These are phyloP conservation scores for Trichosurus vulpecula DNA, from an alignment of 2,797 vertebrate species.

Conservation along the genomic window DNA sequence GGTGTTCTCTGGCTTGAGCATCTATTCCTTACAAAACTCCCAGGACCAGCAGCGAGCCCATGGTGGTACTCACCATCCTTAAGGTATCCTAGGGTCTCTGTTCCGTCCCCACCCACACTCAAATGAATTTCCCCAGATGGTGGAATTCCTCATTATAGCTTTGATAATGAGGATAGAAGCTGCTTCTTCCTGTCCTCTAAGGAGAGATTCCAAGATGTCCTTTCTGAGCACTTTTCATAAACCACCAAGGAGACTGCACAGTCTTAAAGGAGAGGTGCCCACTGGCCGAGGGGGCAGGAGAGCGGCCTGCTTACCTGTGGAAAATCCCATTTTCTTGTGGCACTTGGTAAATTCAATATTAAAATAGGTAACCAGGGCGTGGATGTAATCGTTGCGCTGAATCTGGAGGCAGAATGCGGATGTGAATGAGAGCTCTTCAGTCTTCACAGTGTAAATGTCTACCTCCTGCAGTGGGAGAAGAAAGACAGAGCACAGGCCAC, in stretches of 20 bases:
- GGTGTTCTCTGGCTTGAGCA: neutral
- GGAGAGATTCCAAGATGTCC: neutral
- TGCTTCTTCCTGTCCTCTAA: neutral
- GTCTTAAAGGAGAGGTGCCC: neutral
- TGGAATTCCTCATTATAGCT: neutral
- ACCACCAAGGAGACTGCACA: neutral
- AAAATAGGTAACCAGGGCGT: constrained; percentile 98
- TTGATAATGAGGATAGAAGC: neutral
- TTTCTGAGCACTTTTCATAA: neutral
- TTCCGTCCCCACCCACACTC: neutral
- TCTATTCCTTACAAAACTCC: neutral
- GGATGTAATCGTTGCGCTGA: constrained; percentile 97
- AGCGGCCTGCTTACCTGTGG: constrained; percentile 89
- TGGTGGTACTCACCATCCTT: neutral
- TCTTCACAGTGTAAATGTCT: constrained; percentile 97
- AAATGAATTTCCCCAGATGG: neutral
- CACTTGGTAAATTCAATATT: constrained; percentile 99
- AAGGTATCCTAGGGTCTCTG: neutral
- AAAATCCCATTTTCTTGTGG: constrained; percentile 99
- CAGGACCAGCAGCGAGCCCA: no score
- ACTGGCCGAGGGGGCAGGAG: neutral
- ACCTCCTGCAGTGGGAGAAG: constrained; percentile 89
- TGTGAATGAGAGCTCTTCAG: constrained; percentile 93
- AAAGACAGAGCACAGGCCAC: constrained; percentile 49
- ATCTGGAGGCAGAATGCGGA: constrained; percentile 97